Evolutionary conservation across 2,113 vertebrate genomes (phyloP).

Genomic region (Chloroceryle aenea): DNA sequence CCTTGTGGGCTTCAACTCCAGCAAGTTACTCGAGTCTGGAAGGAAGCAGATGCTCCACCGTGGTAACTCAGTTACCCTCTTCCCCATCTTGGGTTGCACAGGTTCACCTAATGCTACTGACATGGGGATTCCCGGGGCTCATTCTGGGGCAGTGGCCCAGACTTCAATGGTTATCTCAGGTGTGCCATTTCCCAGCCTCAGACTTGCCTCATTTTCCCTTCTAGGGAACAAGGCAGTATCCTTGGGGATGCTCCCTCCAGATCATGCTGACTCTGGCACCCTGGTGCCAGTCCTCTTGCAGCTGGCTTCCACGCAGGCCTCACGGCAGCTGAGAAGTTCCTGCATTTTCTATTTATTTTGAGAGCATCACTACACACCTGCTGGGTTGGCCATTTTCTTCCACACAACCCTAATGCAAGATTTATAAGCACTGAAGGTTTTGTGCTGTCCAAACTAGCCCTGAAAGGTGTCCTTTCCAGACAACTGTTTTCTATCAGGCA

Average conservation of each 20-base stretch:
- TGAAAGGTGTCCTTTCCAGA: not conserved
- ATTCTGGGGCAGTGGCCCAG: rapidly evolving
- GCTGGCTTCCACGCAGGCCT: not conserved
- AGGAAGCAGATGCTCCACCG: not conserved
- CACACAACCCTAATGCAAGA: not conserved
- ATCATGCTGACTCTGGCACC: not conserved
- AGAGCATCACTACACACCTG: not conserved
- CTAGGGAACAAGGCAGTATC: rapidly evolving
- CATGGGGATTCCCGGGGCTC: not conserved
- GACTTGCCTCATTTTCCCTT: not conserved
- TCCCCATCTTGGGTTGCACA: not conserved
- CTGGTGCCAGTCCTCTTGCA: not conserved
- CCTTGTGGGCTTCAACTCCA: conserved; percentile 10
- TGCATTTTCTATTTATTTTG: not conserved
- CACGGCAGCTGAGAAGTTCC: rapidly evolving
- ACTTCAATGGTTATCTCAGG: not conserved
- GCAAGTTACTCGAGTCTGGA: conserved; percentile 1
- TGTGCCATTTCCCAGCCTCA: not conserved
- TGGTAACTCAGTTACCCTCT: not conserved
- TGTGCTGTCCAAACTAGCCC: not conserved
- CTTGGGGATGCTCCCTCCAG: not conserved
- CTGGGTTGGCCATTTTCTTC: not conserved
- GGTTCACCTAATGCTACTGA: rapidly evolving
- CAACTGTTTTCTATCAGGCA: not conserved
- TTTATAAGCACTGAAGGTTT: not conserved